A percentile compares a stretch with the other conserved stretches of the same genome.
Conservation (phyloP, 2,113 vertebrate genomes). For the Argyrosomus japonicus region DNA sequence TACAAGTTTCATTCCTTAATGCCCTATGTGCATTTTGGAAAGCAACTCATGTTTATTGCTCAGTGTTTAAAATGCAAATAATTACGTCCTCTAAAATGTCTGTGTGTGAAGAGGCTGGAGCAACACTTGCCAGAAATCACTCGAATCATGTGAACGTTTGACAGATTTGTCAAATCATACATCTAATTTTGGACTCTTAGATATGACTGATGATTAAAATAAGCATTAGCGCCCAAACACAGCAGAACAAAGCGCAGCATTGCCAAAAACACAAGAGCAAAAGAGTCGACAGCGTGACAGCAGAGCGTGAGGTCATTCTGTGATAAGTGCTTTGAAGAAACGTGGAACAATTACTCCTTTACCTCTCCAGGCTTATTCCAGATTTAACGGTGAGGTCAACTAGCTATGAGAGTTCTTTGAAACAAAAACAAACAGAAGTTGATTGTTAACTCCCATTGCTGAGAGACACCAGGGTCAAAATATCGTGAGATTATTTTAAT, state of each 20-base stretch:
- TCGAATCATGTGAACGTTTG: background rate
- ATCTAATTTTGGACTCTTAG: background rate
- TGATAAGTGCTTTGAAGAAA: conserved; percentile 41
- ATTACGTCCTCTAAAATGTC: conserved; percentile 12
- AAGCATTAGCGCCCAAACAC: conserved; percentile 48
- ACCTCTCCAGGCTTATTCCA: conserved; percentile 81
- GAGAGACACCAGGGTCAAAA: conserved; percentile 32
- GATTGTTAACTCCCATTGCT: conserved; percentile 52
- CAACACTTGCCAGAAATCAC: background rate
- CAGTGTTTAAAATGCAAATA: conserved; percentile 14
- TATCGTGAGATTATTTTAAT: conserved; percentile 22
- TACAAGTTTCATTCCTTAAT: conserved; percentile 6
- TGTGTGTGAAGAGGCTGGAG: background rate
- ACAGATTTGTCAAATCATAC: background rate
- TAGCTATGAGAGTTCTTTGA: conserved; percentile 83
- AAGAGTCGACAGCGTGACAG: conserved; percentile 42
- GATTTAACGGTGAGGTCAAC: conserved; percentile 75
- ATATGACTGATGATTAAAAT: conserved; percentile 14
- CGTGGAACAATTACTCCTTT: conserved; percentile 45
- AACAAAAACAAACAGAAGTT: conserved; percentile 70
- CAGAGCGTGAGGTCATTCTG: conserved; percentile 50
- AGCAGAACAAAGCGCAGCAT: conserved; percentile 49
- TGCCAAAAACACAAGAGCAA: conserved; percentile 34
- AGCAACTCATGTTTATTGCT: background rate
- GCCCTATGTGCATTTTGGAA: background rate